Evolutionary conservation across 30 jellyfish, hydroid and myxozoan genomes (phyloP).

Genomic region (Hydractinia symbiolongicarpus): DNA sequence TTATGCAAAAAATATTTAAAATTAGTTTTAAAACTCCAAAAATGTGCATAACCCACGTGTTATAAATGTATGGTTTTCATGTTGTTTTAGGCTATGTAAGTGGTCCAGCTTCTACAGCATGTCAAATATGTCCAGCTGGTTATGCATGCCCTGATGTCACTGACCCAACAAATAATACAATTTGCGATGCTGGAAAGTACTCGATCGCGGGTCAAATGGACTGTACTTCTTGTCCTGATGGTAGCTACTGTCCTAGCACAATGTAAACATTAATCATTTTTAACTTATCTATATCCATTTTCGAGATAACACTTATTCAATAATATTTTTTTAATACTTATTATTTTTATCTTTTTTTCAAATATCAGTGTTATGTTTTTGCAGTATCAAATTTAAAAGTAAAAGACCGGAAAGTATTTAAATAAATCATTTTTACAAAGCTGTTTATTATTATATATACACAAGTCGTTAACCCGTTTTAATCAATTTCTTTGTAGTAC

Average conservation of each 20-base stretch:
- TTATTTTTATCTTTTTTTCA: too few relatives aligned
- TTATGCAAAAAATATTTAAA: too few relatives aligned
- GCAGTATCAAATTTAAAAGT: constrained; percentile 32
- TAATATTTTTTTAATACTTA: not conserved
- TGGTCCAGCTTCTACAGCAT: constrained; percentile 56
- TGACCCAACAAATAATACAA: constrained; percentile 48
- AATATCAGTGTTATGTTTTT: not conserved
- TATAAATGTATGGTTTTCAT: not conserved
- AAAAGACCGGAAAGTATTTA: too few relatives aligned
- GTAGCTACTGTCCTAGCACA: constrained; percentile 69
- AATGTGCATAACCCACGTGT: not conserved
- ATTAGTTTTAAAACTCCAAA: not conserved
- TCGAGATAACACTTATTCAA: not conserved
- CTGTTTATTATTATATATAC: too few relatives aligned
- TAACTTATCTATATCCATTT: not conserved
- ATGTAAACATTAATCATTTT: constrained; percentile 34
- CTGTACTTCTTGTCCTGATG: constrained; percentile 75
- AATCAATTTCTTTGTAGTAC: constrained; percentile 7
- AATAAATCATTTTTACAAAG: too few relatives aligned
- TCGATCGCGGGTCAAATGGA: constrained; percentile 60
- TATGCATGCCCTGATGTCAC: constrained; percentile 62
- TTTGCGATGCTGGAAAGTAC: constrained; percentile 69
- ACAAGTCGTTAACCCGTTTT: too few relatives aligned
- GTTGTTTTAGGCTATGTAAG: constrained; percentile 62
- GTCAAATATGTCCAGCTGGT: constrained; percentile 92